Evolutionary conservation across 2,888 invertebrate species (phyloP).

Genomic region (Xylocampa areola): DNA sequence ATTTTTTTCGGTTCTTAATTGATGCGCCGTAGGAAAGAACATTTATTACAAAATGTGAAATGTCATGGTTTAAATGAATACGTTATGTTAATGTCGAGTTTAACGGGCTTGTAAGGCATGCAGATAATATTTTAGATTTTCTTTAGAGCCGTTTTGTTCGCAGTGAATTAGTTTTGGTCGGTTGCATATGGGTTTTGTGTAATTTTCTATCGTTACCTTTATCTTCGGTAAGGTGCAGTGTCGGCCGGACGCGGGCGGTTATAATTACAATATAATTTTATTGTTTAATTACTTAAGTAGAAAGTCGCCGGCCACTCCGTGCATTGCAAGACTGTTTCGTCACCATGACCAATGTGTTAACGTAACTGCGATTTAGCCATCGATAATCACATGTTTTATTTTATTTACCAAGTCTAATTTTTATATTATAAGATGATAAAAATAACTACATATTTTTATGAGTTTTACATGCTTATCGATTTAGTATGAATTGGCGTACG

Average conservation of each 20-base stretch:
- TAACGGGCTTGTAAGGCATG: slow-evolving; percentile 83
- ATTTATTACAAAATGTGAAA: slow-evolving; percentile 89
- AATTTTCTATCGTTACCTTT: slow-evolving; percentile 76
- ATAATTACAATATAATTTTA: slow-evolving; percentile 71
- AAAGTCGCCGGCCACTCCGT: slow-evolving; percentile 62
- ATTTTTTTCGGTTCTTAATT: slow-evolving; percentile 89
- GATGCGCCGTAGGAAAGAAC: slow-evolving; percentile 87
- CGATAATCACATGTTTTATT: slow-evolving; percentile 68
- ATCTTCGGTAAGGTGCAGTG: slow-evolving; percentile 52
- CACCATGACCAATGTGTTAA: slow-evolving; percentile 61
- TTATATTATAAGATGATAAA: slow-evolving; percentile 63
- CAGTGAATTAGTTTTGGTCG: slow-evolving; percentile 84
- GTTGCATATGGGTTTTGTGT: slow-evolving; percentile 80
- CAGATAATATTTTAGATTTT: slow-evolving; percentile 81
- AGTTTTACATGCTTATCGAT: slow-evolving; percentile 63
- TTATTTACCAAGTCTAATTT: slow-evolving; percentile 73
- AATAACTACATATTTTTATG: slow-evolving; percentile 61
- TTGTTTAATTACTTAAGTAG: slow-evolving; percentile 74
- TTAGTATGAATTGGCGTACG: slow-evolving; percentile 59
- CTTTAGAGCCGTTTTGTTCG: slow-evolving; percentile 83
- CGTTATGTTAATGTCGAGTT: slow-evolving; percentile 87
- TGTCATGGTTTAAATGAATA: slow-evolving; percentile 89
- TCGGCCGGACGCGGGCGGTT: slow-evolving; percentile 20
- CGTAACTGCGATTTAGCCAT: slow-evolving; percentile 57
- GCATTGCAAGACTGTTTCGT: slow-evolving; percentile 63